A percentile compares a stretch with the other conserved stretches of the same genome.
Evolutionary conservation across 2,113 vertebrate genomes (phyloP).

Genomic region (Callorhinus ursinus): DNA sequence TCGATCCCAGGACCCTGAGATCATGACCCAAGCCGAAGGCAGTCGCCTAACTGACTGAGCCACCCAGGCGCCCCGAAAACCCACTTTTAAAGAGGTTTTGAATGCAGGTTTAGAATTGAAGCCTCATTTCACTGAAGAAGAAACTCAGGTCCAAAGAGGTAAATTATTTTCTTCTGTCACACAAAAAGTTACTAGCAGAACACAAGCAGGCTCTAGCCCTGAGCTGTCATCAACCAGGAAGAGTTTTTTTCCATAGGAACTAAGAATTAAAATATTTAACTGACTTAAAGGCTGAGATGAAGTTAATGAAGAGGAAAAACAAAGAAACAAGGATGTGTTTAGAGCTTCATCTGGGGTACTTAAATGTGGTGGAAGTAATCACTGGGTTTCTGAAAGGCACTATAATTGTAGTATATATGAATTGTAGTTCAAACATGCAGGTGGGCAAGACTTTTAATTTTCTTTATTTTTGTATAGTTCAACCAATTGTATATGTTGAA

Average conservation of each 20-base stretch:
- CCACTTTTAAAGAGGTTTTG: neutral
- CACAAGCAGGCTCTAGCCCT: neutral
- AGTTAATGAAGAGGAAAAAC: constrained; percentile 45
- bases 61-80: neutral
- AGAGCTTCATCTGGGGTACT: neutral
- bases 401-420: constrained; percentile 17
- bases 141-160: neutral
- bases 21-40: too few relatives aligned
- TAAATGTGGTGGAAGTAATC: constrained; percentile 34
- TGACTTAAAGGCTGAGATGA: neutral
- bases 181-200: neutral
- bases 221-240: neutral
- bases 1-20: too few relatives aligned
- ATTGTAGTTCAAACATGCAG: constrained; percentile 3
- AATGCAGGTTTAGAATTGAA: neutral
- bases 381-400: neutral
- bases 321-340: constrained; percentile 42
- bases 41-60: too few relatives aligned
- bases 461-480: neutral
- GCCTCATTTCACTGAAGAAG: neutral
- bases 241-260: neutral
- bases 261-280: constrained; percentile 42
- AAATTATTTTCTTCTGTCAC: neutral
- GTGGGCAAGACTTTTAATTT: neutral
- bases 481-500: neutral